Evolutionary conservation across 2,113 vertebrate species (phyloP).

Genomic region (Myotis davidii): DNA sequence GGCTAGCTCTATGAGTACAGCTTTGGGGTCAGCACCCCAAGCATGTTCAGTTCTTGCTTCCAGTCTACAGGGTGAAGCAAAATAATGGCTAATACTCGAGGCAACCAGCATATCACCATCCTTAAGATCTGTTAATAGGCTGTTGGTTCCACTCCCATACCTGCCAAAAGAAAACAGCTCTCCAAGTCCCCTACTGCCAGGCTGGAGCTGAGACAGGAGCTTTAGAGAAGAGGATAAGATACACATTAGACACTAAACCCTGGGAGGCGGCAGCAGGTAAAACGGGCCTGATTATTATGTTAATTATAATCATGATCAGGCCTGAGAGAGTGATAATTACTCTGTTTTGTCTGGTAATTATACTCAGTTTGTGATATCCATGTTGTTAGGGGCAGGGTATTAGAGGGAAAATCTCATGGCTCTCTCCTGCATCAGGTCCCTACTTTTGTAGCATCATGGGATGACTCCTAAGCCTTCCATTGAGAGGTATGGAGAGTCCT

Average conservation of each 20-base stretch:
- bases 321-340: neutral
- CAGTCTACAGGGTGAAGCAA: neutral
- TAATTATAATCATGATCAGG: slow-evolving; percentile 14
- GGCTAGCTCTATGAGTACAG: neutral
- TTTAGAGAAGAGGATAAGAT: neutral
- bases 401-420: neutral
- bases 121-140: neutral
- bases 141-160: neutral
- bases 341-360: slow-evolving; percentile 21
- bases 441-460: neutral
- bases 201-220: neutral
- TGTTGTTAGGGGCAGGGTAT: neutral
- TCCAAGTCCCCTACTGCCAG: neutral
- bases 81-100: neutral
- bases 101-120: neutral
- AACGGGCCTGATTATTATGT: neutral
- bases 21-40: neutral
- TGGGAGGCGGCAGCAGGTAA: neutral
- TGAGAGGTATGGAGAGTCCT: neutral
- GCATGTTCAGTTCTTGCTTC: neutral
- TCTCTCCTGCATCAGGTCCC: neutral
- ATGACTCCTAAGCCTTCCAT: neutral
- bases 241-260: neutral
- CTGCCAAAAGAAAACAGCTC: neutral
- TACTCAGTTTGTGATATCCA: neutral